Conservation (phyloP, 2,113 vertebrate genomes). For the Neogale vison region DNA sequence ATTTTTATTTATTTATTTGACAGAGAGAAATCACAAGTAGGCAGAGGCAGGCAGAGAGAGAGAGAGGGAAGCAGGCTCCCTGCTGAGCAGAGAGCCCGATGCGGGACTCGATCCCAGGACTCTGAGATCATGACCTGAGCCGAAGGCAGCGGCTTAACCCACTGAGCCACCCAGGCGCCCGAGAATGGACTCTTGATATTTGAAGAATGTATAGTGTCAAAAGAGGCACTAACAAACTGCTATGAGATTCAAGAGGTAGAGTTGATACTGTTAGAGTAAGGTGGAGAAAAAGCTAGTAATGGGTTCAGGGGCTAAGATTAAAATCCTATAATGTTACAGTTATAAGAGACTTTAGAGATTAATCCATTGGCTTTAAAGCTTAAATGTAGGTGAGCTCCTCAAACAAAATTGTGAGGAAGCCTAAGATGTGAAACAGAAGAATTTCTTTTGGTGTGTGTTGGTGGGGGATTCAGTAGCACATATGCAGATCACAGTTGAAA, state of each 20-base stretch:
- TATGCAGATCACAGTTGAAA: not conserved
- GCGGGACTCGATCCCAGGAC: too few species aligned
- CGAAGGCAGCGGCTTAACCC: too few species aligned
- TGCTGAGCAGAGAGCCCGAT: too few species aligned
- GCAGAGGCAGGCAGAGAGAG: too few species aligned
- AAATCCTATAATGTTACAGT: not conserved
- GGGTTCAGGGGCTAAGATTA: slow-evolving; percentile 42
- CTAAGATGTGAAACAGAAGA: not conserved
- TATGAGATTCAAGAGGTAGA: not conserved
- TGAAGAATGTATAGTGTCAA: not conserved
- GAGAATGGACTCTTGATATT: not conserved
- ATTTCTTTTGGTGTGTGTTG: not conserved
- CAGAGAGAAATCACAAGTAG: too few species aligned
- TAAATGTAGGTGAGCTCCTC: not conserved
- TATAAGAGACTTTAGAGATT: not conserved
- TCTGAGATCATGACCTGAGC: too few species aligned
- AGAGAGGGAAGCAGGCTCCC: too few species aligned
- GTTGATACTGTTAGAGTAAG: not conserved
- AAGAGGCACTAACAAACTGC: not conserved
- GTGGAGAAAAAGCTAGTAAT: not conserved
- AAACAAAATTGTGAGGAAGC: not conserved
- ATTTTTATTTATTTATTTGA: too few species aligned
- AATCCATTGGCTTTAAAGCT: not conserved
- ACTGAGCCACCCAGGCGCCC: too few species aligned
- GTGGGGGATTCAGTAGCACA: not conserved